These are phyloP conservation scores for Trematocara marginatum DNA, from an alignment of 2,113 vertebrate genomes.

Conservation along the genomic window DNA sequence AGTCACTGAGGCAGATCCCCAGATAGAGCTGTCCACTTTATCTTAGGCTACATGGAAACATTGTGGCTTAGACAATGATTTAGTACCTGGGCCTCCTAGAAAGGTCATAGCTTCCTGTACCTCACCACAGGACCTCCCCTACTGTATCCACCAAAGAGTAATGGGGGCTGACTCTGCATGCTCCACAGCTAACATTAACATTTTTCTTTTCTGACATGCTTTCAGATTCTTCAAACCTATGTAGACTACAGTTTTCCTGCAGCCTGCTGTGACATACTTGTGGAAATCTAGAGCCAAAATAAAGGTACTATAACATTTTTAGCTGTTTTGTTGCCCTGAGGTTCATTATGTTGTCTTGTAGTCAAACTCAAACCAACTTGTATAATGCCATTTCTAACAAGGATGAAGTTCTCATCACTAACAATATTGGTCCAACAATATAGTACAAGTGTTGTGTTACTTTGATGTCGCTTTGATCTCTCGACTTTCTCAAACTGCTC, in stretches of 20 bases:
- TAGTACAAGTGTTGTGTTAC: neutral
- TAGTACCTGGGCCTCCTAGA: conserved; percentile 55
- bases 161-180: conserved; percentile 52
- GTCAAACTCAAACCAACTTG: neutral
- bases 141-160: conserved; percentile 48
- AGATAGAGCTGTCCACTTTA: conserved; percentile 73
- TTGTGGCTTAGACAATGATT: conserved; percentile 70
- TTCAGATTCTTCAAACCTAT: neutral
- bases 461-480: neutral
- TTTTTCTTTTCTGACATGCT: conserved; percentile 52
- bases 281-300: neutral
- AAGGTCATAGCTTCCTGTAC: conserved; percentile 71
- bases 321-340: neutral
- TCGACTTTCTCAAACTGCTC: neutral
- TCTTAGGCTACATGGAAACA: conserved; percentile 59
- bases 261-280: neutral
- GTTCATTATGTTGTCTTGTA: neutral
- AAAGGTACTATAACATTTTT: neutral
- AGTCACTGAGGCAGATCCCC: conserved; percentile 66
- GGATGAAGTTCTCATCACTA: neutral
- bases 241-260: neutral
- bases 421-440: neutral
- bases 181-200: conserved; percentile 47
- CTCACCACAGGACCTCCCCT: conserved; percentile 57
- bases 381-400: neutral